Conservation (phyloP, 2,113 vertebrate species). For the Aptenodytes patagonicus region DNA sequence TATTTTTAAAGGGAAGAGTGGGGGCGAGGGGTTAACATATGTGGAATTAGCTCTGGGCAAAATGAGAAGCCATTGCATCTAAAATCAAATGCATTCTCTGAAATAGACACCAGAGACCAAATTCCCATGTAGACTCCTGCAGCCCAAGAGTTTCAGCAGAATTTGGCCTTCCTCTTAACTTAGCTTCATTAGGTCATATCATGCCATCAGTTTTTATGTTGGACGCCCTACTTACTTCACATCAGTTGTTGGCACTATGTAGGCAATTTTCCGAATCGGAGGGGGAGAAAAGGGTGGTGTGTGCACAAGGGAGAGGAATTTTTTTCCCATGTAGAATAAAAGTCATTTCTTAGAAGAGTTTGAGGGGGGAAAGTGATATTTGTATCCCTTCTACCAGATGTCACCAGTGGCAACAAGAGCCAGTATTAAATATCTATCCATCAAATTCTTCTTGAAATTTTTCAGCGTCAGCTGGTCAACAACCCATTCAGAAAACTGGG, state of each 20-base stretch:
- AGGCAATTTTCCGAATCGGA: conserved; percentile 19
- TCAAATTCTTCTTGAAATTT: conserved; percentile 34
- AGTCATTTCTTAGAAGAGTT: not conserved
- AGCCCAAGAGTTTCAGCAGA: conserved; percentile 63
- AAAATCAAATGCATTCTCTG: conserved; percentile 68
- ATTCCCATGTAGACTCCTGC: conserved; percentile 52
- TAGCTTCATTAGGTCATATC: conserved; percentile 57
- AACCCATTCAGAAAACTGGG: conserved; percentile 11
- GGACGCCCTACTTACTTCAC: not conserved
- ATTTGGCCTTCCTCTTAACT: conserved; percentile 58
- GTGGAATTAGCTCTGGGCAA: conserved; percentile 69
- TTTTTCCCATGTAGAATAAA: not conserved
- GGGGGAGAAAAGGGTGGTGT: not conserved
- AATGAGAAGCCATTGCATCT: conserved; percentile 63
- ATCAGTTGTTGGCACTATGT: conserved; percentile 60
- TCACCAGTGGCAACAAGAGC: conserved; percentile 13
- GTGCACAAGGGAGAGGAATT: not conserved
- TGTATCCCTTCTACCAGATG: conserved; percentile 43
- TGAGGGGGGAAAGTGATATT: not conserved
- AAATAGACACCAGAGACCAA: conserved; percentile 49
- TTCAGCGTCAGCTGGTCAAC: conserved; percentile 41
- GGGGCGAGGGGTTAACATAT: conserved; percentile 65
- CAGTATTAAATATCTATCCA: conserved; percentile 39
- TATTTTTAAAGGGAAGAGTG: conserved; percentile 67
- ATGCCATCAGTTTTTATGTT: conserved; percentile 34